Base-by-base conservation (phyloP, 2,888 invertebrate genomes). In the Theodoxus fluviatilis region DNA sequence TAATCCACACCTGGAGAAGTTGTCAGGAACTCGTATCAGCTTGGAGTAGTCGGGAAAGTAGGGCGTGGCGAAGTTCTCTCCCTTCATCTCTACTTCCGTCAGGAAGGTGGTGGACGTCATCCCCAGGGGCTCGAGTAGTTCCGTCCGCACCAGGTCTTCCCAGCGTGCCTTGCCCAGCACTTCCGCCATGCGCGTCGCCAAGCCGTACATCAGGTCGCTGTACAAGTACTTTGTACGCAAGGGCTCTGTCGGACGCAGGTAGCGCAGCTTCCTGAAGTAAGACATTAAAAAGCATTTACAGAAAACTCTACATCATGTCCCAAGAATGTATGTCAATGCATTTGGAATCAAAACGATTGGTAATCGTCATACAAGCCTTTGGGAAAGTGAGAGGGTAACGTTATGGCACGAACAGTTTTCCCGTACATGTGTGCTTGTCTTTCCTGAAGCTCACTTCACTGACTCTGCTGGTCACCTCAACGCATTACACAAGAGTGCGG, bases 121-220 rank as follows among this genome's bases (percentile, higher is more conserved):
- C 2, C 74, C 78, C 3, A 85, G 74, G 0, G 83, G 83, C 22
- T 74, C 71, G 67, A 84, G 81, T 0, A 86, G 66, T 28, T 81
- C 73, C n/a, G 75, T 69, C 18, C 57, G 67, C 4, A 85, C 74
- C 12, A 83, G 79, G 1, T 79, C 75, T 71, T 85, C 85, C 85
- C 85, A 86, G 3, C 76, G 74, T 22, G 74, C 69, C 3, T 73
- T 73, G 1, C 79, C 81, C 2, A 83, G 35, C 6, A 74, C 49
- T 73, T 86, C 85, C 4, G 81, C 75, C 35, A 85, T 73, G 63
- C 78, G 73, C 4, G 83, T 78, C 28, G 80, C 73, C 38, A 86
- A 68, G 0, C 84, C 85, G 69, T 83, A 85, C 81, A 86, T 80
- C 4, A 84, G 69, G 72, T 84, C 85, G 67, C 78, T 85, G 76